These are phyloP conservation scores for Diabrotica balteata DNA, from an alignment of 2,888 invertebrate genomes.

Conservation along the genomic window DNA sequence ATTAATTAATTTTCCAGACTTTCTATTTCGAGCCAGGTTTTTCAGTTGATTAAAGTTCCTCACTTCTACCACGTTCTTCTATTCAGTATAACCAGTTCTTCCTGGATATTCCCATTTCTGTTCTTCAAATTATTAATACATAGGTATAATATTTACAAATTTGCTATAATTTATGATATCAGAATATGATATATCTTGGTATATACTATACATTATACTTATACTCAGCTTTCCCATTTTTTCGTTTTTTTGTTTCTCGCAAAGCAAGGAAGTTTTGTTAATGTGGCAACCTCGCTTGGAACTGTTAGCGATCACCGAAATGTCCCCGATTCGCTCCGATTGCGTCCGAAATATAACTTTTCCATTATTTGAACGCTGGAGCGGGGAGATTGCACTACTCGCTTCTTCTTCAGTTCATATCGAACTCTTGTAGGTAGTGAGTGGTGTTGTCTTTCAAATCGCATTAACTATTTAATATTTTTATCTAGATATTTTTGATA, in stretches of 20 bases:
- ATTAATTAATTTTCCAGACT: too few relatives aligned
- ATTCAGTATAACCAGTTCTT: too few relatives aligned
- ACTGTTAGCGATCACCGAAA: constrained; percentile 22
- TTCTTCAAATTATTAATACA: too few relatives aligned
- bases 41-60: too few relatives aligned
- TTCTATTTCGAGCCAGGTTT: too few relatives aligned
- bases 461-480: constrained; percentile 8
- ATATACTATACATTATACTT: too few relatives aligned
- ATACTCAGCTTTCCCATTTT: too few relatives aligned
- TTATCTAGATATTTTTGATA: constrained; percentile 13
- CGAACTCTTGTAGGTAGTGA: not conserved
- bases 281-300: constrained; percentile 10
- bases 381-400: constrained; percentile 20
- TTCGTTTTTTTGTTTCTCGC: not conserved
- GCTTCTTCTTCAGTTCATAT: constrained; percentile 17
- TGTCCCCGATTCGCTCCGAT: constrained; percentile 25
- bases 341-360: constrained; percentile 17
- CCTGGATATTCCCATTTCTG: too few relatives aligned
- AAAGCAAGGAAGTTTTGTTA: not conserved
- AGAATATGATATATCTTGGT: too few relatives aligned
- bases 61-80: too few relatives aligned
- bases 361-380: constrained; percentile 22
- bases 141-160: too few relatives aligned
- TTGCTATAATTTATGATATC: too few relatives aligned
- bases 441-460: not conserved